Evolutionary conservation across 2,797 vertebrate genomes (phyloP), one percentile per base, ranked within the genome.

Genomic region (Lutjanus campechanus): DNA sequence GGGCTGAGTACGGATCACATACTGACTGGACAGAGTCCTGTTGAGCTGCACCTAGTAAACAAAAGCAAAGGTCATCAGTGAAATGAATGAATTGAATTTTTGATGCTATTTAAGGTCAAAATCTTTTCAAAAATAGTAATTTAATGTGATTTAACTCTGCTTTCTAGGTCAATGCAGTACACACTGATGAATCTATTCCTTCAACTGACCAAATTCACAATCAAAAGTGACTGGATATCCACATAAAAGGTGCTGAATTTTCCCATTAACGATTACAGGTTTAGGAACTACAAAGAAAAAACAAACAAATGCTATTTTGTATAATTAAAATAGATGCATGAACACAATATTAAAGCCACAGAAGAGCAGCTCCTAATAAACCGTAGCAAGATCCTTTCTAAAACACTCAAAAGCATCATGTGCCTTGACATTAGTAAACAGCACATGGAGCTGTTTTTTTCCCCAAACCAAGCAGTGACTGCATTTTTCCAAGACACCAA

Each of bases 1-100:
- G 69, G 98, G 98, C 44, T 99, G 98, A 2, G 97, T 98, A 63
- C 97, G 97, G 89, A 99, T 99, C 84, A 99, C 97, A 7, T 99
- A 99, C 64, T 99, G 97, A 95, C 98, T 99, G 85, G 96, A 98
- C 77, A 97, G 88, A 73, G 87, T 95, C 76, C 95, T 94, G 83
- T 96, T 97, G 77, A 99, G 93, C 92, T 98, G 97, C 59, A 99
- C 97, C 98, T 99, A 94, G 69, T 76, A 8, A 80, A 69, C 16
- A 60, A 84, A 84, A 76, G 8, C 13, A 83, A 1, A 66, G 25
- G 25, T 12, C 25, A 76, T 79, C 22, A 63, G 29, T 15, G 29
- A 36, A 36, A 36, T 36, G 29, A 36, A 36, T 36, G 4, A 36
- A 36, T 4, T 36, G 29, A 36, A 4, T 36, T 36, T 36, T 36